Base-by-base conservation (phyloP, 2,888 invertebrate species). In the Drosophila limbata region DNA sequence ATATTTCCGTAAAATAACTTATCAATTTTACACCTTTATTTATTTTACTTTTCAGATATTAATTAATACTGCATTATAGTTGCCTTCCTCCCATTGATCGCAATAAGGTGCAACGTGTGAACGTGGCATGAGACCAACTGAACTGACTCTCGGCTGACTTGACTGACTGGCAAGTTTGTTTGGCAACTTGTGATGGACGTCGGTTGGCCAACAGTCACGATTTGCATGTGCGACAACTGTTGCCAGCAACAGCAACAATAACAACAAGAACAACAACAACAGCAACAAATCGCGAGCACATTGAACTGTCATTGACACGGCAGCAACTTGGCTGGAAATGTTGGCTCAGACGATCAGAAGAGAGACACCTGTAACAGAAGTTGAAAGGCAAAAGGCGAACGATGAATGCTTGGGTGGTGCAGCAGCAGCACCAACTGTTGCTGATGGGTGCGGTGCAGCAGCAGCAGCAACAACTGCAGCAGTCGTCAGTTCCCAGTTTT, bases 281-380 rank as follows among this genome's bases (percentile, higher is more conserved):
- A 80, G 65, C 68, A 77, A 78, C 78, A 87, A 86, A 84, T 82
- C 79, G 81, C 77, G 83, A 83, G 90, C 84, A 83, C 82, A 89
- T 91, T 87, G 88, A 90, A 90, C 90, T 91, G 90, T 88, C 91
- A 90, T 89, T 91, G 91, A 91, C 91, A 89, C 91, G 81, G 81
- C 84, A 78, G 55, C 85, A 76, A 76, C 61, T 69, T 55, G 60
- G 47, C 63, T 25, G 51, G 56, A 74, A 63, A 74, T 66, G 33
- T 67, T 25, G 59, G 50, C 65, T 15, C 53, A 65, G 69, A 66
- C 70, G 65, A 73, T 45, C 68, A 35, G 31, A 56, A 74, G 73
- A 64, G 74, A 84, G 87, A 84, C 84, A 84, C 84, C 84, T 84
- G 84, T 84, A 84, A 69, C 81, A 56, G 72, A 80, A 84, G 84